phyloP scores from a whole-genome alignment of 2,797 vertebrate species.

The Kryptolebias ocellatus region DNA sequence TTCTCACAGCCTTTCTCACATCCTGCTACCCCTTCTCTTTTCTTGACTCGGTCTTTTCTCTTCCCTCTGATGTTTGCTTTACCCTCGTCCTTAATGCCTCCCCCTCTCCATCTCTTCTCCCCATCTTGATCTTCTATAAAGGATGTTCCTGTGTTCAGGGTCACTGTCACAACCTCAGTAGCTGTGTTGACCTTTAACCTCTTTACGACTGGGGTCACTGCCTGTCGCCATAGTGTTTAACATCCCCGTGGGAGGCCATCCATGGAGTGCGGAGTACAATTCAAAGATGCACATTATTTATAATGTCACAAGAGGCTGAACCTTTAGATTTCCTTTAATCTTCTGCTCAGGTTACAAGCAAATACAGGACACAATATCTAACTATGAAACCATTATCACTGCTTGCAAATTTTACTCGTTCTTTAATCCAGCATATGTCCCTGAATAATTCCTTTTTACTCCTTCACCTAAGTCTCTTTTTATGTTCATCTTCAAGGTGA shows the following conservation, averaged over 20 bases:
- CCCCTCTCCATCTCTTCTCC: slow-evolving; percentile 22
- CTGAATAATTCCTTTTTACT: slow-evolving; percentile 12
- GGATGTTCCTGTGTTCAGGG: slow-evolving; percentile 70
- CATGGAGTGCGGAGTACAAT: slow-evolving; percentile 30
- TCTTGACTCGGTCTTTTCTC: slow-evolving; percentile 1
- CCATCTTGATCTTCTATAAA: slow-evolving; percentile 43
- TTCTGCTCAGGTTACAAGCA: slow-evolving; percentile 38
- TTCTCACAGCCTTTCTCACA: slow-evolving; percentile 12
- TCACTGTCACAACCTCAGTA: slow-evolving; percentile 59
- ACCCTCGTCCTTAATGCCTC: slow-evolving; percentile 22
- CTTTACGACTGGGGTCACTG: slow-evolving; percentile 70
- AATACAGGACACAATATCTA: slow-evolving; percentile 36
- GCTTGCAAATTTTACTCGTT: slow-evolving; percentile 55
- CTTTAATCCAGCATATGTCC: slow-evolving; percentile 7
- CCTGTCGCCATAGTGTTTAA: slow-evolving; percentile 68
- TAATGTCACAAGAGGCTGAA: slow-evolving; percentile 37
- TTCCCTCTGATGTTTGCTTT: slow-evolving; percentile 43
- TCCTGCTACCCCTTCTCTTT: slow-evolving; percentile 2
- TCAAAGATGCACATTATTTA: slow-evolving; percentile 48
- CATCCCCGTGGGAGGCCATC: slow-evolving; percentile 62
- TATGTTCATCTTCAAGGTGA: slow-evolving; percentile 23
- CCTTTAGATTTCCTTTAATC: slow-evolving; percentile 59
- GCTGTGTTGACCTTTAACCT: slow-evolving; percentile 67
- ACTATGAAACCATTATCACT: slow-evolving; percentile 13
- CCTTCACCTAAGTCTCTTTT: slow-evolving; percentile 19